Base-by-base conservation (phyloP, 2,113 vertebrate species). In the Urocitellus parryii region DNA sequence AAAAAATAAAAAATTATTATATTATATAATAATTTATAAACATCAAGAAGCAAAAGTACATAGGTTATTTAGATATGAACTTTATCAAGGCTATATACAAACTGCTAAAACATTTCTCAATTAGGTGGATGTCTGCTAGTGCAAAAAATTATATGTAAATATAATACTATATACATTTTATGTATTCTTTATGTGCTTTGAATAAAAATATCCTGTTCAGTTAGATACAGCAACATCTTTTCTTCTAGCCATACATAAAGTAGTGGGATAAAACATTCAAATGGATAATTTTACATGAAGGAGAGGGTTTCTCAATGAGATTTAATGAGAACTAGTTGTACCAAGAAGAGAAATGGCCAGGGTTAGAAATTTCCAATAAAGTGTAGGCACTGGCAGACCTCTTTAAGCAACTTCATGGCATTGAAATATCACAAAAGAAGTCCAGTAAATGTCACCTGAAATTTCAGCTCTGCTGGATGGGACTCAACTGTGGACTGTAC, bases 301-400 rank as follows among this genome's bases (percentile, higher is more conserved):
- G 1, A 70, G 20, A 90, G 29, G 29, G 51, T 77, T 92, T 94
- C 81, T 95, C 32, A 83, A 73, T 96, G n/a, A 92, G 65, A 91
- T 58, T 48, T 37, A 80, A 29, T 37, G 10, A 53, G 25, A 16
- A 25, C 5, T 7, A 80, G 61, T 73, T 85, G 72, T 2, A 83
- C 34, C 94, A 78, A 90, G 63, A 32, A 58, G 77, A 88, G 29
- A 88, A 51, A 83, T 34, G 42, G 27, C 61, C 63, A 80, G 70
- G 2, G 20, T 42, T 93, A 91, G 63, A 39, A 13, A 65, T 42
- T 22, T 56, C 82, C 45, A 39, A 51, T 80, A 65, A 77, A 90
- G 53, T 4, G 13, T 0, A 56, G 34, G 56, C 17, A 37, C 22
- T 39, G 48, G 58, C 32, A 63, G 53, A 81, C 39, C 20, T 29